phyloP scores from a whole-genome alignment of 2,113 vertebrate genomes.

The Brachyhypopomus gauderio region DNA sequence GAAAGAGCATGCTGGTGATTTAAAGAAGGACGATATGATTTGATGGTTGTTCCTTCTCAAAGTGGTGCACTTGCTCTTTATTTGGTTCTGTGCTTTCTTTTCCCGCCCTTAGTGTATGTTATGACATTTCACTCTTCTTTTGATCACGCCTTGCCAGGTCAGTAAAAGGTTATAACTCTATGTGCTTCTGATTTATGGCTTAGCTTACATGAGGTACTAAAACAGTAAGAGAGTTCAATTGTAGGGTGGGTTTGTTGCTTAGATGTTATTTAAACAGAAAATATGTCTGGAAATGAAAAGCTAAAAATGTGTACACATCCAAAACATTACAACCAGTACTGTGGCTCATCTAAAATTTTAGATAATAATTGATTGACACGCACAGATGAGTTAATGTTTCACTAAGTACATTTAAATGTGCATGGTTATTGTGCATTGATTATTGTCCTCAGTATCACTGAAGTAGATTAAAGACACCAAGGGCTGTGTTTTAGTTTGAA shows the following conservation, averaged over 20 bases:
- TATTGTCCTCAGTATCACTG: background rate
- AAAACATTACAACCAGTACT: background rate
- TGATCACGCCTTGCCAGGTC: background rate
- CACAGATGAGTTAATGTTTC: background rate
- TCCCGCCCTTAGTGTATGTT: background rate
- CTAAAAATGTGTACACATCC: too few relatives aligned
- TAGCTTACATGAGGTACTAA: background rate
- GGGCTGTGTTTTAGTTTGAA: background rate
- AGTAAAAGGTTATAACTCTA: background rate
- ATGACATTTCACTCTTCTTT: background rate
- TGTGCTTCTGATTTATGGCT: conserved; percentile 9
- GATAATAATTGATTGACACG: too few relatives aligned
- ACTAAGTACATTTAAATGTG: background rate
- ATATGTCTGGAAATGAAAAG: background rate
- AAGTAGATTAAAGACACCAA: background rate
- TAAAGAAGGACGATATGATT: background rate
- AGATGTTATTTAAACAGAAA: background rate
- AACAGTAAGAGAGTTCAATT: background rate
- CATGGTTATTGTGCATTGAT: background rate
- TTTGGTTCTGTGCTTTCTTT: background rate
- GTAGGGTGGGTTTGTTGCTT: too few relatives aligned
- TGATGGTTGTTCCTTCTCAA: background rate
- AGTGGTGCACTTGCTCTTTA: background rate
- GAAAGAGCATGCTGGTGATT: background rate
- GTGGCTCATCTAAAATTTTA: background rate